A percentile compares a stretch with the other conserved stretches of the same genome.
Evolutionary conservation across 2,113 vertebrate genomes (phyloP).

Genomic region (Calonectris borealis): DNA sequence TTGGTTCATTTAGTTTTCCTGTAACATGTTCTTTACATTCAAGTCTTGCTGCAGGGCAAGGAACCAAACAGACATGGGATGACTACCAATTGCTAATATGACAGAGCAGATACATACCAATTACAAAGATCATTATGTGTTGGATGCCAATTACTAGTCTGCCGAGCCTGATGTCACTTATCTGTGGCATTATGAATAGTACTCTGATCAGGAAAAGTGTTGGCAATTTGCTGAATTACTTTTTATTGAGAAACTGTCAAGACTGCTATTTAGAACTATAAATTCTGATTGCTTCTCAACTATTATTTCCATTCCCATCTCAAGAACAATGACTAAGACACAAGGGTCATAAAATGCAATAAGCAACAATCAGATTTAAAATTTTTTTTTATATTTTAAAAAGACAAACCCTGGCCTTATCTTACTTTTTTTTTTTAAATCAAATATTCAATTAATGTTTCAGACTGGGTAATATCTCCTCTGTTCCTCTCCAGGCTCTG

Average conservation of each 20-base stretch:
- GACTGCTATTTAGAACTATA: background rate
- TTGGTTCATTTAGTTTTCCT: background rate
- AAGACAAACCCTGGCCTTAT: background rate
- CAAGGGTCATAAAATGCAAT: background rate
- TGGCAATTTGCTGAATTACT: slow-evolving; percentile 30
- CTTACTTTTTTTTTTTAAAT: background rate
- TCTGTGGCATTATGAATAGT: background rate
- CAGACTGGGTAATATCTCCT: background rate
- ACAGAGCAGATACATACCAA: background rate
- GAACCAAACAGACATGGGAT: background rate
- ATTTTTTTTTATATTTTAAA: background rate
- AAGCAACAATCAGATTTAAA: background rate
- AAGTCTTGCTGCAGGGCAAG: background rate
- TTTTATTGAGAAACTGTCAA: slow-evolving; percentile 42
- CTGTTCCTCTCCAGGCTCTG: background rate
- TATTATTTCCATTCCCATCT: background rate
- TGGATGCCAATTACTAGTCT: slow-evolving; percentile 2
- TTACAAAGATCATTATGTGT: background rate
- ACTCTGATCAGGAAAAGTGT: slow-evolving; percentile 8
- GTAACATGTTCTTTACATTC: background rate
- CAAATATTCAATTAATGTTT: background rate
- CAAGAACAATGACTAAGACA: background rate
- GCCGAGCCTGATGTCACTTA: background rate
- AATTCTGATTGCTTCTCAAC: slow-evolving; percentile 16
- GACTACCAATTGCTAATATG: background rate